These are phyloP conservation scores for Rotaria socialis DNA, from an alignment of 2,888 invertebrate genomes.

Conservation along the genomic window DNA sequence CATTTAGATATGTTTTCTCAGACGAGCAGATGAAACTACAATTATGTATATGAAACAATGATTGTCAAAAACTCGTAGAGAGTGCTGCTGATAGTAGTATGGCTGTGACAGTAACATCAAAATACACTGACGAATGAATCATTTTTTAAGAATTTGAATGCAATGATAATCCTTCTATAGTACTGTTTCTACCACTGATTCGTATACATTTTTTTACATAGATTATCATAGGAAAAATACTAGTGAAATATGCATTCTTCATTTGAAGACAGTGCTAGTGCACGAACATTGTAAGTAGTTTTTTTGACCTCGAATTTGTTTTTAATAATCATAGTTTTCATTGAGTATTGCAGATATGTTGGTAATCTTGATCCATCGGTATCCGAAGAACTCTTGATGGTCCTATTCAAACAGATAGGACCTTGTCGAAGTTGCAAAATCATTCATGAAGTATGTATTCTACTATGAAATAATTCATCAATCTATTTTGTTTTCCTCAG, in stretches of 20 bases:
- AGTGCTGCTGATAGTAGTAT: neutral
- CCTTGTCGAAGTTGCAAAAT: slow-evolving; percentile 97
- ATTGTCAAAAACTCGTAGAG: neutral
- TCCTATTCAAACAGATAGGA: slow-evolving; percentile 93
- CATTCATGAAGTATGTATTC: slow-evolving; percentile 73
- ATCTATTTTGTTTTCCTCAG: slow-evolving; percentile 53
- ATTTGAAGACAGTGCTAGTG: neutral
- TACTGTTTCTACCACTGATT: neutral
- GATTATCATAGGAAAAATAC: neutral
- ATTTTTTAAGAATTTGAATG: neutral
- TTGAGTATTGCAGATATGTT: slow-evolving; percentile 68
- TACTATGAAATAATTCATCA: slow-evolving; percentile 3
- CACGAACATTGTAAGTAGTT: slow-evolving; percentile 7
- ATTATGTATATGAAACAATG: no score
- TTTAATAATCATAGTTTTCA: no score
- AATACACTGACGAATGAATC: neutral
- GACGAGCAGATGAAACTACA: no score
- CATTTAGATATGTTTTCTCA: no score
- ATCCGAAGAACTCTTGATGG: slow-evolving; percentile 86
- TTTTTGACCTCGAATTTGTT: slow-evolving; percentile 2
- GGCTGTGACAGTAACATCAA: neutral
- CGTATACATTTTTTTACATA: neutral
- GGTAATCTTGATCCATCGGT: slow-evolving; percentile 90
- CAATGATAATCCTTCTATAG: neutral
- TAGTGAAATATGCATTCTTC: neutral